Evolutionary conservation across 2,797 vertebrate species (phyloP).

Genomic region (Salmo trutta): DNA sequence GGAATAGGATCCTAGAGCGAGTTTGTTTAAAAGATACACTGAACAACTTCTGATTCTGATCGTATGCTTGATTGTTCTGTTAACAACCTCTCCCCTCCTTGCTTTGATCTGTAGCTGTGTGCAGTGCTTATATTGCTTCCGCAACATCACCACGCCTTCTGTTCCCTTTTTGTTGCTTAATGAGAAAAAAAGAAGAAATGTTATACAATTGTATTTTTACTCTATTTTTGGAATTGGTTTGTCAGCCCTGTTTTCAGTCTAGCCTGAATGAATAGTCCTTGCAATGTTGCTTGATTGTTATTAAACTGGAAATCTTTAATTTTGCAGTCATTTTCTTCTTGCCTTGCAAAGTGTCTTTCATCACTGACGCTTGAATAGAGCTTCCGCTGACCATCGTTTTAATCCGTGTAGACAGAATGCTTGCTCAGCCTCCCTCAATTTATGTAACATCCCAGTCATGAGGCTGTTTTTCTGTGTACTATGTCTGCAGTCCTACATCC

Average conservation of each 20-base stretch:
- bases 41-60: slow-evolving; percentile 31
- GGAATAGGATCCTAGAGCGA: background rate
- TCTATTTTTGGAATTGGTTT: slow-evolving; percentile 49
- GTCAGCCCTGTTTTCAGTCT: slow-evolving; percentile 28
- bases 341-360: background rate
- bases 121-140: slow-evolving; percentile 58
- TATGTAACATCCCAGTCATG: too few relatives aligned
- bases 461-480: too few relatives aligned
- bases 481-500: too few relatives aligned
- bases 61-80: slow-evolving; percentile 8
- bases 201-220: slow-evolving; percentile 40
- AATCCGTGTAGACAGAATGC: background rate
- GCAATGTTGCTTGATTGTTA: slow-evolving; percentile 63
- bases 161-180: slow-evolving; percentile 22
- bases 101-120: slow-evolving; percentile 46
- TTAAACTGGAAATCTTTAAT: slow-evolving; percentile 59
- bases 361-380: background rate
- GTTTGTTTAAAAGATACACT: slow-evolving; percentile 1
- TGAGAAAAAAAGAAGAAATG: background rate
- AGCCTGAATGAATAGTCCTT: slow-evolving; percentile 59
- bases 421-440: too few relatives aligned
- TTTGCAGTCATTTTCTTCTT: slow-evolving; percentile 16
- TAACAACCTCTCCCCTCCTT: slow-evolving; percentile 29
- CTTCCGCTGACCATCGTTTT: background rate
- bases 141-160: slow-evolving; percentile 29